phyloP scores from a whole-genome alignment of 2,888 invertebrate genomes.

The Petrophora chlorosata region DNA sequence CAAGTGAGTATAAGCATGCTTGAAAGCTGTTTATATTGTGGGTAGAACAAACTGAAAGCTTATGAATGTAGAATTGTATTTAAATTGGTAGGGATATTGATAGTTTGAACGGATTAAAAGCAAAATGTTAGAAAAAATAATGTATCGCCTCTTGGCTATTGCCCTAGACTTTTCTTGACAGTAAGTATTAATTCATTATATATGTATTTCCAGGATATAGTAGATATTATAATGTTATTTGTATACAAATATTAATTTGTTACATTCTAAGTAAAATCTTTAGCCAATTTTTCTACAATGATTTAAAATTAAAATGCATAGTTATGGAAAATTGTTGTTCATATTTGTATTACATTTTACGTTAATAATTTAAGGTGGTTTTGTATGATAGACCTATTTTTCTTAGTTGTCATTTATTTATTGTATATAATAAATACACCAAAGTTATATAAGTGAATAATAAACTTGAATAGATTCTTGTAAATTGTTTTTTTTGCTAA shows the following conservation, averaged over 20 bases:
- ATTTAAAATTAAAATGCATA: constrained; percentile 35
- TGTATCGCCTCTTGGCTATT: no score
- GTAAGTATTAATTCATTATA: background rate
- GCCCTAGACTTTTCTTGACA: no score
- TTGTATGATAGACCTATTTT: constrained; percentile 66
- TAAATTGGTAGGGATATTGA: constrained; percentile 11
- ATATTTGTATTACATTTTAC: constrained; percentile 36
- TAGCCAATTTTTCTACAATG: constrained; percentile 50
- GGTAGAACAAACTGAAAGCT: constrained; percentile 27
- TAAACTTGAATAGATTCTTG: constrained; percentile 79
- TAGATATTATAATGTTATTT: background rate
- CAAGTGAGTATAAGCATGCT: constrained; percentile 62
- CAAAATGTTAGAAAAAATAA: background rate
- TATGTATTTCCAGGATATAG: background rate
- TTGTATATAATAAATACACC: constrained; percentile 82
- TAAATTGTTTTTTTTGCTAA: constrained; percentile 64
- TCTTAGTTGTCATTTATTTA: constrained; percentile 74
- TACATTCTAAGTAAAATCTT: constrained; percentile 55
- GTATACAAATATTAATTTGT: constrained; percentile 36
- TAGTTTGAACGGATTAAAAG: constrained; percentile 5
- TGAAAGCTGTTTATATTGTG: constrained; percentile 41
- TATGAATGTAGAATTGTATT: constrained; percentile 9
- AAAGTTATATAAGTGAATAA: constrained; percentile 81
- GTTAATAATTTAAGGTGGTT: constrained; percentile 53
- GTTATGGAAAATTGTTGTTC: constrained; percentile 36